Evolutionary conservation across 1,140 invertebrate genomes (phyloP).

Genomic region (Caenorhabditis inopinata): DNA sequence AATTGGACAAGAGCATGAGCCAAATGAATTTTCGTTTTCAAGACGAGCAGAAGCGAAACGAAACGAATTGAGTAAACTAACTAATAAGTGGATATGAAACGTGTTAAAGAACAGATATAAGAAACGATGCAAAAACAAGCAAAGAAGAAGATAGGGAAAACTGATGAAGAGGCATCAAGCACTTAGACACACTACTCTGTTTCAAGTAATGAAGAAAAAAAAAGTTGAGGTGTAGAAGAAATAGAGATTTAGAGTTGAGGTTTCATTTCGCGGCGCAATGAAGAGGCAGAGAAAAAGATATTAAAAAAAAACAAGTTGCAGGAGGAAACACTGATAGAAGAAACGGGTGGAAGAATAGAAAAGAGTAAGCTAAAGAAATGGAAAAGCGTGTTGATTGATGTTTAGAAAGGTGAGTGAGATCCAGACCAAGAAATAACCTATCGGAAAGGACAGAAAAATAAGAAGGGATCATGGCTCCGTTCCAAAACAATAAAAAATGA

Average conservation of each 20-base stretch:
- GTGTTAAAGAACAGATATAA: neutral
- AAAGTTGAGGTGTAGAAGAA: slow-evolving; percentile 5
- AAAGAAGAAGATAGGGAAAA: neutral
- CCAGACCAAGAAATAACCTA: too few relatives aligned
- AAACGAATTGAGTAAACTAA: neutral
- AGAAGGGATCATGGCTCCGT: too few relatives aligned
- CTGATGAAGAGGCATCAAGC: slow-evolving; percentile 8
- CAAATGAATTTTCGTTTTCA: too few relatives aligned
- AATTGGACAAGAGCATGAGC: too few relatives aligned
- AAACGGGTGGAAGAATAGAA: neutral
- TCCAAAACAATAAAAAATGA: too few relatives aligned
- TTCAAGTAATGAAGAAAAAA: neutral
- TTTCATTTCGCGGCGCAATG: neutral
- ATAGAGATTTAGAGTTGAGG: slow-evolving; percentile 12
- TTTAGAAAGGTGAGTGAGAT: neutral
- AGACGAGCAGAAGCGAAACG: too few relatives aligned
- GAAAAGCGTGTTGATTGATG: slow-evolving; percentile 22
- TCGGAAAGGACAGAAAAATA: too few relatives aligned
- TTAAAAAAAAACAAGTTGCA: neutral
- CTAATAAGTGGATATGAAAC: neutral
- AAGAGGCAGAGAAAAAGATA: neutral
- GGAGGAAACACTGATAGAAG: neutral
- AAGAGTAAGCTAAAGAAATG: neutral
- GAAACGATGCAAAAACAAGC: neutral
- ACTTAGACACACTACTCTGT: slow-evolving; percentile 21